Conservation (phyloP, 2,888 invertebrate species). For the Lathronympha strigana region DNA sequence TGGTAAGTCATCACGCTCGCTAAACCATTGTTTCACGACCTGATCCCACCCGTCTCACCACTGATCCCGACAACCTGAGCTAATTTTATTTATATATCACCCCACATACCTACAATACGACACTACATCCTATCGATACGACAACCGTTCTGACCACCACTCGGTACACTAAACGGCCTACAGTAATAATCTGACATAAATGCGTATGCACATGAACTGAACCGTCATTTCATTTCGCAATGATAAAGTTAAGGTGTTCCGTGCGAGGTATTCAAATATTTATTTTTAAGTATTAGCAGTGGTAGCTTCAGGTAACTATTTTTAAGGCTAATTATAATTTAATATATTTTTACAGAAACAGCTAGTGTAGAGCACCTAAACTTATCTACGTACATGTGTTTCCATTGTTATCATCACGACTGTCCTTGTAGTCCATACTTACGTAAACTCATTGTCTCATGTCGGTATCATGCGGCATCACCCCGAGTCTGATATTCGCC, state of each 20-base stretch:
- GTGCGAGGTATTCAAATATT: constrained; percentile 72
- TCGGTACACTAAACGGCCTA: constrained; percentile 43
- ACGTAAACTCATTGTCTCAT: constrained; percentile 38
- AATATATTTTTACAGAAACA: constrained; percentile 64
- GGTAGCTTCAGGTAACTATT: constrained; percentile 51
- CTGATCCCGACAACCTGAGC: constrained; percentile 75
- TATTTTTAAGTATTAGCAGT: constrained; percentile 53
- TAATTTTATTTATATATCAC: constrained; percentile 69
- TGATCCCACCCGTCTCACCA: constrained; percentile 64
- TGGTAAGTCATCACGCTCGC: constrained; percentile 79
- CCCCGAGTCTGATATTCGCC: constrained; percentile 21
- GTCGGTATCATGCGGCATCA: constrained; percentile 35
- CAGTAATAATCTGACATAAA: constrained; percentile 39
- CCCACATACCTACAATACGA: constrained; percentile 62
- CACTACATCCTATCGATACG: constrained; percentile 49
- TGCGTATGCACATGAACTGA: constrained; percentile 37
- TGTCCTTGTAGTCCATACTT: constrained; percentile 35
- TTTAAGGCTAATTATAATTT: constrained; percentile 55
- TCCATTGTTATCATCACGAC: constrained; percentile 35
- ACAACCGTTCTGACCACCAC: constrained; percentile 18
- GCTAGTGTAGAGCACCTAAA: constrained; percentile 79
- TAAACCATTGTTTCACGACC: constrained; percentile 53
- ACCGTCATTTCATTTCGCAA: constrained; percentile 53
- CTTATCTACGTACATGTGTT: constrained; percentile 58
- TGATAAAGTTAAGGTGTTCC: constrained; percentile 82